phyloP scores from a whole-genome alignment of 2,888 invertebrate genomes.

The Oligia strigilis region DNA sequence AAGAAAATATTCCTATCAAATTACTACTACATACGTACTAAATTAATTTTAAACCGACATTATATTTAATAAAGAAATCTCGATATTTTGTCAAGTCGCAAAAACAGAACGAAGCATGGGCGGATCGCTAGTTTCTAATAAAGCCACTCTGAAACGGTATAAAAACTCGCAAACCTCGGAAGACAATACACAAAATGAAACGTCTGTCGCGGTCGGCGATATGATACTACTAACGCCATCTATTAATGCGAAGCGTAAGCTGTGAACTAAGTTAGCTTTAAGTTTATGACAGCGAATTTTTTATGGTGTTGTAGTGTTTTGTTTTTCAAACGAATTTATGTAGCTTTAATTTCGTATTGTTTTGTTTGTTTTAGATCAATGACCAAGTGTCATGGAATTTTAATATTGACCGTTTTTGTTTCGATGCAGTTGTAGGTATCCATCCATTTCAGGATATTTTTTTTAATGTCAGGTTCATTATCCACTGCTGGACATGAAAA shows the following conservation, averaged over 20 bases:
- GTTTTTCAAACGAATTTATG: neutral
- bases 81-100: neutral
- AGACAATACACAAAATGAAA: neutral
- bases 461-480: too few relatives aligned
- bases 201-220: neutral
- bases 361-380: neutral
- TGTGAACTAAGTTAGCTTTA: neutral
- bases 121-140: neutral
- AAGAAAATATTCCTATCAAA: too few relatives aligned
- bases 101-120: neutral
- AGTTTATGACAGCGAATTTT: neutral
- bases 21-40: too few relatives aligned
- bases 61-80: neutral
- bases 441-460: too few relatives aligned
- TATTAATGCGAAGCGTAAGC: constrained; percentile 39
- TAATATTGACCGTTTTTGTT: too few relatives aligned
- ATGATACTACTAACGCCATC: constrained; percentile 65
- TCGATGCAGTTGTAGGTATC: too few relatives aligned
- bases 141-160: neutral
- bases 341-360: neutral
- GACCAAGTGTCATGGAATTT: too few relatives aligned
- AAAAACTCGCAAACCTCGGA: constrained; percentile 2
- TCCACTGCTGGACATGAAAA: too few relatives aligned
- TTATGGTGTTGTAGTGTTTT: neutral
- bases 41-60: neutral